phyloP scores from a whole-genome alignment of 1,140 invertebrate genomes.

The Oreohelix idahoensis region DNA sequence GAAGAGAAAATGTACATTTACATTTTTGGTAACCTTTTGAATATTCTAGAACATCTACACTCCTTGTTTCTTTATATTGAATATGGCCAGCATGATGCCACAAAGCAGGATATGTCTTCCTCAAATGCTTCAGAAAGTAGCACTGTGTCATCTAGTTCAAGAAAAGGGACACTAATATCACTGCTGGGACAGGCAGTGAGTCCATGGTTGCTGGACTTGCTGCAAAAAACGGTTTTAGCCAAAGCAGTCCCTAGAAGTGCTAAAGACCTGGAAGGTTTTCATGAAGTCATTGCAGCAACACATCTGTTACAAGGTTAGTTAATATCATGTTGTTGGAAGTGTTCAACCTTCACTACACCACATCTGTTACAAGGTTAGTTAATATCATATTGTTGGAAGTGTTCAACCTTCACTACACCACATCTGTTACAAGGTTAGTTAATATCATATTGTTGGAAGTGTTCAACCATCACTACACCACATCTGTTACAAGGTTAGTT shows the following conservation, averaged over 20 bases:
- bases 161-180: constrained; percentile 76
- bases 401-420: no score
- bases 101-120: not conserved
- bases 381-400: no score
- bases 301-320: constrained; percentile 77
- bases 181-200: constrained; percentile 79
- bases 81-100: not conserved
- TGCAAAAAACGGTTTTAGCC: constrained; percentile 84
- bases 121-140: not conserved
- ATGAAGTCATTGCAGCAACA: constrained; percentile 78
- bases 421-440: no score
- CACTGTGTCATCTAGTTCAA: constrained; percentile 63
- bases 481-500: no score
- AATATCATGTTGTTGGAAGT: no score
- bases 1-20: not conserved
- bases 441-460: no score
- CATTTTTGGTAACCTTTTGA: constrained; percentile 47
- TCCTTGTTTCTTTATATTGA: constrained; percentile 45
- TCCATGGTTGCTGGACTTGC: constrained; percentile 78
- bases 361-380: no score
- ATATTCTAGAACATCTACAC: constrained; percentile 51
- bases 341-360: no score
- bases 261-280: constrained; percentile 80
- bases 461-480: no score
- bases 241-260: constrained; percentile 83